A percentile compares a stretch with the other conserved stretches of the same genome.
These are phyloP conservation scores for Triplophysa rosa DNA, from an alignment of 2,113 vertebrate genomes.

Conservation along the genomic window DNA sequence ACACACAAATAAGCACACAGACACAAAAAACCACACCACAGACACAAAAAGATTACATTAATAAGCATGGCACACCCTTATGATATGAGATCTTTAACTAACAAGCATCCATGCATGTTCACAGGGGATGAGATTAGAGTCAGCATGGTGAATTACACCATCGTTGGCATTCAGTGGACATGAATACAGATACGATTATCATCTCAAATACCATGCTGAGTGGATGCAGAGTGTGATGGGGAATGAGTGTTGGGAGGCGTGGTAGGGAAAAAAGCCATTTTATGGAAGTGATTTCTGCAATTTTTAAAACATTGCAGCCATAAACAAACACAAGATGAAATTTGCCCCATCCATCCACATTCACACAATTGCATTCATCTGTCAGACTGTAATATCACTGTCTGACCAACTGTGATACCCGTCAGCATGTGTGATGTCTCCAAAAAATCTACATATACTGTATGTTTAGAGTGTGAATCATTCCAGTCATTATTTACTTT, in stretches of 20 bases:
- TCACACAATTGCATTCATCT: constrained; percentile 53
- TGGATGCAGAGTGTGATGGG: constrained; percentile 38
- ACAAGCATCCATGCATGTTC: constrained; percentile 57
- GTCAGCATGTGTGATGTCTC: constrained; percentile 61
- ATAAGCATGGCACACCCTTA: constrained; percentile 50
- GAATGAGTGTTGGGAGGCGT: constrained; percentile 52
- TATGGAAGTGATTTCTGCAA: constrained; percentile 53
- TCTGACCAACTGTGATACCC: constrained; percentile 55
- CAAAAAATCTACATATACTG: constrained; percentile 50
- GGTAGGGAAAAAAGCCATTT: constrained; percentile 52
- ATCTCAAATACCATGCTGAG: constrained; percentile 40
- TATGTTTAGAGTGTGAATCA: constrained; percentile 48
- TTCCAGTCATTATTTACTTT: constrained; percentile 26
- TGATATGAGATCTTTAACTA: constrained; percentile 39
- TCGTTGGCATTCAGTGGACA: constrained; percentile 1
- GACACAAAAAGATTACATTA: constrained; percentile 61
- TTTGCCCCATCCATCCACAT: constrained; percentile 58
- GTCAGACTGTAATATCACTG: constrained; percentile 57
- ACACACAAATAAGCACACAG: constrained; percentile 49
- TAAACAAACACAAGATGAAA: constrained; percentile 52
- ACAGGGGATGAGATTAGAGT: constrained; percentile 9
- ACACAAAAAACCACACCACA: constrained; percentile 50
- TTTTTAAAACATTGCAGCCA: constrained; percentile 38
- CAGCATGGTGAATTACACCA: constrained; percentile 21
- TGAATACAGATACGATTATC: constrained; percentile 6